Evolutionary conservation across 2,888 invertebrate species (phyloP), one percentile per base, ranked within the genome.

Genomic region (Trichogramma dendrolimi): DNA sequence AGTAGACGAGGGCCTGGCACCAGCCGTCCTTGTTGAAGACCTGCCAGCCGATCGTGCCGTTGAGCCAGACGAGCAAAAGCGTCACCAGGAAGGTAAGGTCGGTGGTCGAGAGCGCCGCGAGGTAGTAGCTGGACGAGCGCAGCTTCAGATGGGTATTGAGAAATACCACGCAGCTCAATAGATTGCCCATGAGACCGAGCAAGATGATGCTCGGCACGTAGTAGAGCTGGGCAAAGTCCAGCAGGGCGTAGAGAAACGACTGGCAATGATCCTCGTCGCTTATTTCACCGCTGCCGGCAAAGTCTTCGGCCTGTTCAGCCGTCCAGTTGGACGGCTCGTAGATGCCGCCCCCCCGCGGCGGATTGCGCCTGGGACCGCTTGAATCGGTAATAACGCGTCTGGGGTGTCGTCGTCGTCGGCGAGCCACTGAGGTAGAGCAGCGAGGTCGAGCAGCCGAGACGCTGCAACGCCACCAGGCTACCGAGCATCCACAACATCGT

Each of bases 61-160:
- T 83, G 44, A 83, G 73, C 80, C 84, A 83, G 1, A 83, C 83
- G 4, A 84, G 68, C 40, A 85, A 75, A 8, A 87, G 71, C 0
- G 84, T 80, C 3, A 83, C 77, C 27, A 87, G 72, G 69, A 84
- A 87, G 3, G 83, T 83, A 48, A 85, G 83, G 72, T 87, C 87
- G 0, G 86, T 83, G 0, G 82, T 75, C 4, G 86, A 84, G 51
- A 87, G 73, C 0, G 86, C 85, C 0, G 86, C 86, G 60, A 87
- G 73, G 69, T 87, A 87, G 67, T 85, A 85, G 68, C 85, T 85
- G 3, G 86, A 86, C 58, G 86, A 86, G 27, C 86, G 79, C 77
- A 84, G 80, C 68, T 83, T 83, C 43, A 87, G 77, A 66, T 84
- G 83, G 0, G 86, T 86, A 54, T 82, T 83, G 8, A 85, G 75